These are phyloP conservation scores for Habrosyne pyritoides DNA, from an alignment of 2,888 invertebrate genomes.

Conservation along the genomic window DNA sequence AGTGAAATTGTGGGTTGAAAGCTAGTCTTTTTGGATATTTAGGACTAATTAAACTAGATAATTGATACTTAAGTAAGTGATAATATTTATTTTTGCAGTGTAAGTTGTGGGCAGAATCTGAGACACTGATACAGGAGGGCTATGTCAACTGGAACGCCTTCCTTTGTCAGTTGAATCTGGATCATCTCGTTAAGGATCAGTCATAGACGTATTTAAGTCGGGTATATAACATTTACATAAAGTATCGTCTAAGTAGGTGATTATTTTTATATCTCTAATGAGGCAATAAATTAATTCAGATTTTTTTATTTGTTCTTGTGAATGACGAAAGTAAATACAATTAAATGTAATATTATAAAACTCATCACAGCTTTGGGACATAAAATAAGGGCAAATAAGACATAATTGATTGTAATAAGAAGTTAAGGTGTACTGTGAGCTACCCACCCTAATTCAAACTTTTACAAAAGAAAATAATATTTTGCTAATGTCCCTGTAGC, in stretches of 20 bases:
- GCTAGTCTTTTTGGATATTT: too few species aligned
- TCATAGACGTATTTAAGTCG: not conserved
- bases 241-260: not conserved
- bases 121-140: slow-evolving; percentile 59
- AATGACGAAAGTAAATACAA: too few species aligned
- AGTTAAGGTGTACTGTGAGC: not conserved
- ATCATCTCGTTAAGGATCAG: slow-evolving; percentile 73
- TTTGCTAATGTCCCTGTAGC: not conserved
- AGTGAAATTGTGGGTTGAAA: too few species aligned
- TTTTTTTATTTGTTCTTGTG: too few species aligned
- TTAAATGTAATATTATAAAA: too few species aligned
- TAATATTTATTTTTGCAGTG: slow-evolving; percentile 50
- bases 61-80: not conserved
- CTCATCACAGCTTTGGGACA: too few species aligned
- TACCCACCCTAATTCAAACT: not conserved
- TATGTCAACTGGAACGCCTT: slow-evolving; percentile 78
- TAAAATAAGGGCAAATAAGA: too few species aligned
- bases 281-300: too few species aligned
- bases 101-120: slow-evolving; percentile 65
- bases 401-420: too few species aligned
- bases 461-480: not conserved
- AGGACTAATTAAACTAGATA: too few species aligned
- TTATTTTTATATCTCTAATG: too few species aligned
- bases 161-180: slow-evolving; percentile 73
- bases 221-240: not conserved